Percentiles rank a stretch among this genome's conserved stretches.
These are phyloP conservation scores for Machimus atricapillus DNA, from an alignment of 2,888 invertebrate genomes.

Conservation along the genomic window DNA sequence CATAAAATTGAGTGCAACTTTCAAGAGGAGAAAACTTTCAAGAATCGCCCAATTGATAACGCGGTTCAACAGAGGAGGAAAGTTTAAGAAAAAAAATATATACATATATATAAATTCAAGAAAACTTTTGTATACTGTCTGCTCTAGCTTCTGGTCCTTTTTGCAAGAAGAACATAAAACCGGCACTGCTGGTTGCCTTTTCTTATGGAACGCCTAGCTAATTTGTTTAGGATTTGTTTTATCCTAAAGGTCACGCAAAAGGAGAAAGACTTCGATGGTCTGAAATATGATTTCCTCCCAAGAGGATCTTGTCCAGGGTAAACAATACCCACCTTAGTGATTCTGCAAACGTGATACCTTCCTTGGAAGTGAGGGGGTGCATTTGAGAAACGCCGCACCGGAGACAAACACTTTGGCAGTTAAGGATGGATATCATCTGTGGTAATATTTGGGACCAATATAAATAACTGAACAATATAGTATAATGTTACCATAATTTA, in stretches of 20 bases:
- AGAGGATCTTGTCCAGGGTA: neutral
- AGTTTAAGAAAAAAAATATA: neutral
- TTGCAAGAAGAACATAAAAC: neutral
- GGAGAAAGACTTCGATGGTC: neutral
- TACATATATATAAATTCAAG: neutral
- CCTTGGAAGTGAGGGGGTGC: neutral
- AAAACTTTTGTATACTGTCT: neutral
- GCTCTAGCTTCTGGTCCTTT: neutral
- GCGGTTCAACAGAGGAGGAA: neutral
- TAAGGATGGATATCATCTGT: no score
- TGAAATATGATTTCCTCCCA: neutral
- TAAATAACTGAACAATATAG: no score
- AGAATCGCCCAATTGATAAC: constrained; percentile 6
- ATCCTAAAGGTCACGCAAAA: neutral
- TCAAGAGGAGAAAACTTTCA: neutral
- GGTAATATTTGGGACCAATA: no score
- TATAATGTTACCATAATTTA: no score
- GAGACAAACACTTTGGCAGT: no score
- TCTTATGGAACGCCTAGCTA: neutral
- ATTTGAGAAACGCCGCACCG: neutral
- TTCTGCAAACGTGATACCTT: neutral
- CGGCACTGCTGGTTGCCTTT: neutral
- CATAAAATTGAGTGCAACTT: neutral
- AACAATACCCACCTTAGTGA: neutral
- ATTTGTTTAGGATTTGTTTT: neutral